Evolutionary conservation across 1,140 invertebrate genomes (phyloP), one percentile per base, ranked within the genome.

Genomic region (Nasonia longicornis): DNA sequence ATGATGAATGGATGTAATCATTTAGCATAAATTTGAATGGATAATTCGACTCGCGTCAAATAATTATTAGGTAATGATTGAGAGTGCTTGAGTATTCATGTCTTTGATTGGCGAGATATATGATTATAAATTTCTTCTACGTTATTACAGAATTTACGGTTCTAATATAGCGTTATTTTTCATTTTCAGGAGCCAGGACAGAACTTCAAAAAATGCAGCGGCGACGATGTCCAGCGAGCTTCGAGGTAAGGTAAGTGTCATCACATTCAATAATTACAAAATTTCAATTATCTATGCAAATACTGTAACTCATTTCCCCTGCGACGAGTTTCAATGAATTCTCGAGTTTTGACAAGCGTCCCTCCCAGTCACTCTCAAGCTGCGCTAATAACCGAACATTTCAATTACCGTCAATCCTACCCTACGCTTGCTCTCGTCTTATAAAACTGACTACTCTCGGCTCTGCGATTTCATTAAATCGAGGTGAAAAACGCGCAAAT

Each of bases 401-500:
- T 81, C 80, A 81, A 72, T 81, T 77, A 77, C n/a, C 48, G 72
- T 14, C 45, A 29, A 69, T 74, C 16, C 45, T 26, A 48, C 12
- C 22, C 42, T 14, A 45, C 2, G 26, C 12, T 11, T 45, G 26
- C 63, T 58, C 71, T 71, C 52, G 45, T 58, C 77, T 76, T 71
- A 81, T 81, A 81, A 81, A 81, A 67, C 75, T 80, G 10, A 3
- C 16, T 26, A n/a, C 52, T 38, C 4, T 22, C 10, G 12, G 42
- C 31, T 20, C 12, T n/a, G 48, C 31, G 14, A 63, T 73, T 77
- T 77, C 76, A 82, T 82, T 82, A 82, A 82, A 66, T 78, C 26
- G 74, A 73, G 80, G 69, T 74, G 76, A 82, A 82, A 82, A 82
- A 74, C 29, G 70, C 80, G 76, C 29, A 38, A 79, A 82, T 82